Evolutionary conservation across 2,888 invertebrate genomes (phyloP).

Genomic region (Pterostichus madidus): DNA sequence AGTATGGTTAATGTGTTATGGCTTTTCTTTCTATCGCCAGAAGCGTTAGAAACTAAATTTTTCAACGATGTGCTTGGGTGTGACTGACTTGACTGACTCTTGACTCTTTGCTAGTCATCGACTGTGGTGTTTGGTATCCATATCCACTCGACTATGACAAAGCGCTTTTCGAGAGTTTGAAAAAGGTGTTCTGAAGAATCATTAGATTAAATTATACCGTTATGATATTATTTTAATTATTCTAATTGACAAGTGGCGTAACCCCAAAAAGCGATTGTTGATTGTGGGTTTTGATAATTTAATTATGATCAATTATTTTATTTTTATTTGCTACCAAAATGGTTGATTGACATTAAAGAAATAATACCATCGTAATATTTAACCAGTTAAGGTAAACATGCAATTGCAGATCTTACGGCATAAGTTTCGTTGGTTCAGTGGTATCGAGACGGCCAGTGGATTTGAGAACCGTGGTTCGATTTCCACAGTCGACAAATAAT

Average conservation of each 20-base stretch:
- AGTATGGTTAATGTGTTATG: conserved; percentile 14
- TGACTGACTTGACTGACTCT: conserved; percentile 1
- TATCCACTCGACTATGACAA: conserved; percentile 35
- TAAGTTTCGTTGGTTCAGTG: too few relatives aligned
- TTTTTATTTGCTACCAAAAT: background rate
- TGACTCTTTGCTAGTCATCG: conserved; percentile 24
- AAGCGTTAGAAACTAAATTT: conserved; percentile 30
- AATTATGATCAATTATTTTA: background rate
- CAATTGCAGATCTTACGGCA: too few relatives aligned
- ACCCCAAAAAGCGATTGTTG: background rate
- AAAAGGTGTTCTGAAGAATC: background rate
- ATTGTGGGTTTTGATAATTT: background rate
- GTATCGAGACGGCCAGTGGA: too few relatives aligned
- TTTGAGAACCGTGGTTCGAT: too few relatives aligned
- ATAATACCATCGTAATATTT: too few relatives aligned
- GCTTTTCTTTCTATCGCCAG: background rate
- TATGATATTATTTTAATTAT: conserved; percentile 22
- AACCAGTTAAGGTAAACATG: too few relatives aligned
- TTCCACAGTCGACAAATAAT: too few relatives aligned
- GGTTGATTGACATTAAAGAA: too few relatives aligned
- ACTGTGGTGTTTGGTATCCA: conserved; percentile 3
- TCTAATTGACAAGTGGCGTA: background rate
- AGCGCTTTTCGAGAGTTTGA: conserved; percentile 19
- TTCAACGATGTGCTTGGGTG: conserved; percentile 1
- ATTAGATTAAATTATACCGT: conserved; percentile 18